Base-by-base conservation (phyloP, 2,888 invertebrate genomes). In the Hybos culiciformis region DNA sequence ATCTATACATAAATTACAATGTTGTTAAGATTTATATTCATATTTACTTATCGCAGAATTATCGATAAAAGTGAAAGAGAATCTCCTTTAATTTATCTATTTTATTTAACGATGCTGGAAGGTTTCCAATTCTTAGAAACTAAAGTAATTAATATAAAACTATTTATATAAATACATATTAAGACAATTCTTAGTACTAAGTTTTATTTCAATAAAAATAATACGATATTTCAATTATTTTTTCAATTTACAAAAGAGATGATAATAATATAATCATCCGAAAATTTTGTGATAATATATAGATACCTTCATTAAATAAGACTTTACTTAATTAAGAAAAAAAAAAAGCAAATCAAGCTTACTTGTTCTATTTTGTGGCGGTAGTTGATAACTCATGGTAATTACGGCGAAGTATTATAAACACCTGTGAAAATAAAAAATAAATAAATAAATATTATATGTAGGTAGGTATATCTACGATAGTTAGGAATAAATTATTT, bases 321-420 rank as follows among this genome's bases (percentile, higher is more conserved):
- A 17, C 11, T 18, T 15, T 18, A 8, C 19, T 18, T 18, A 8
- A 5, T 11, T 33, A 17, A 17, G 3, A 9, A 18, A 11, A 33
- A 15, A 33, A 33, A 26, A 7, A 26, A 12, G 9, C 9, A 18
- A 17, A 5, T 11, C 48, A 39, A 56, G 82, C 84, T 83, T 72
- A 86, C 86, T 84, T 61, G 82, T 79, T 66, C 86, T 77, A 63
- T 79, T 80, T 70, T 84, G 85, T 56, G 82, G 73, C 60, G 81
- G 80, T 77, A 84, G 80, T 72, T 77, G 78, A 71, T 83, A 86
- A 75, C 84, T 86, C 86, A 86, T 86, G 75, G 26, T 26, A 26
- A 26, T 26, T 12, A 26, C 26, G 26, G 12, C 12, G 26, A 26
- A n/a, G n/a, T n/a, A n/a, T 26, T 26, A 12, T 23, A 26, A 26